phyloP scores from a whole-genome alignment of 2,113 vertebrate genomes.

The Otolemur garnettii region DNA sequence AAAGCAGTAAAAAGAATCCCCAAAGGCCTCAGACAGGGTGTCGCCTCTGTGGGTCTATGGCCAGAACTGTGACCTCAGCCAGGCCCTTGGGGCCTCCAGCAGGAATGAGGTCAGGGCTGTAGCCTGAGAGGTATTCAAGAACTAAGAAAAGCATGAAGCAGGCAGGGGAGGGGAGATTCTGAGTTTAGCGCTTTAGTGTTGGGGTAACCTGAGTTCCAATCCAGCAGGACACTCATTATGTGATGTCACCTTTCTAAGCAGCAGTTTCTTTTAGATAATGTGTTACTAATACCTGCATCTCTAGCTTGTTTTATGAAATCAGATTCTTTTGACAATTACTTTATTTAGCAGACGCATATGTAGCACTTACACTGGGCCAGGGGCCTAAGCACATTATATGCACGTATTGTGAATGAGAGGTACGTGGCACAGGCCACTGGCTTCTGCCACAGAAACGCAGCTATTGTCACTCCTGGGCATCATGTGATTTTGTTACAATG shows the following conservation, averaged over 20 bases:
- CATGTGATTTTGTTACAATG: background rate
- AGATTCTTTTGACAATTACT: background rate
- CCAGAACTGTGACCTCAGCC: background rate
- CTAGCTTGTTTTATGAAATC: background rate
- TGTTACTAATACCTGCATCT: background rate
- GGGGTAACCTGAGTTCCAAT: background rate
- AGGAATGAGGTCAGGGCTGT: background rate
- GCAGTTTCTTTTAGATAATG: background rate
- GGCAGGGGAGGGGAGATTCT: background rate
- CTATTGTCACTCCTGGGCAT: background rate
- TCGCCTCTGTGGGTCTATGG: background rate
- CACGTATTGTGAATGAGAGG: background rate
- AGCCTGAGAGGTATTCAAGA: background rate
- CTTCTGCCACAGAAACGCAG: background rate
- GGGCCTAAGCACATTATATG: rapidly evolving
- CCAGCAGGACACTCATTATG: background rate
- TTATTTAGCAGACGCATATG: rapidly evolving
- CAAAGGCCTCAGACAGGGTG: background rate
- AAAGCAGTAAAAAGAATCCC: background rate
- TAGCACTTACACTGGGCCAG: background rate
- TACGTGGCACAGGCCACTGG: too few species aligned
- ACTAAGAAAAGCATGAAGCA: background rate
- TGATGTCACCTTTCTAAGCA: background rate
- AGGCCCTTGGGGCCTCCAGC: background rate
- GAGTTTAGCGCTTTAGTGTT: background rate